A percentile compares a stretch with the other conserved stretches of the same genome.
These are phyloP conservation scores for Pachymerium ferrugineum DNA, from an alignment of 2,888 invertebrate genomes.

Conservation along the genomic window DNA sequence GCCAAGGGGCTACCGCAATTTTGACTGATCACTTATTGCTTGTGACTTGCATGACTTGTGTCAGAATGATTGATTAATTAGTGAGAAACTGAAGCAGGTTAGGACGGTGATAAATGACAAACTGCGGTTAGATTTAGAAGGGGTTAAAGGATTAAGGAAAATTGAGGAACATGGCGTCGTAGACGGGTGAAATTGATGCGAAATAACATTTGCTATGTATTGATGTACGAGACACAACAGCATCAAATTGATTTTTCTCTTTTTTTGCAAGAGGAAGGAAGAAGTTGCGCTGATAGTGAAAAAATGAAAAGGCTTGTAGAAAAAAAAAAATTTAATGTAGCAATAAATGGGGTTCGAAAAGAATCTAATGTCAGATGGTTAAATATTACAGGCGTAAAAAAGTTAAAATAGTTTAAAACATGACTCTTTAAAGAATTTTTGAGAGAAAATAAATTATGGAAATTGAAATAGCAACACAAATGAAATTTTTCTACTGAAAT, in stretches of 20 bases:
- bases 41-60: too few species aligned
- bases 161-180: neutral
- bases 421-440: neutral
- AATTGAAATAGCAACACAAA: neutral
- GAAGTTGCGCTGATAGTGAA: neutral
- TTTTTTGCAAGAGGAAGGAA: neutral
- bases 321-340: neutral
- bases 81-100: too few species aligned
- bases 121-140: neutral
- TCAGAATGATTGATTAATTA: too few species aligned
- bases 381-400: neutral
- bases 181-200: conserved; percentile 6
- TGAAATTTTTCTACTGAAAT: too few species aligned
- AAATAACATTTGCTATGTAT: conserved; percentile 12
- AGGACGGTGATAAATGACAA: neutral
- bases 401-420: neutral
- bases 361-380: too few species aligned
- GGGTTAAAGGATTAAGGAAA: neutral
- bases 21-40: neutral
- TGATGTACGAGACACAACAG: neutral
- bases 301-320: neutral
- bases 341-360: too few species aligned
- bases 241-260: conserved; percentile 10
- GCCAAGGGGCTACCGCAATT: neutral
- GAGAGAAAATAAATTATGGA: neutral